Evolutionary conservation across 1,140 invertebrate species (phyloP), one percentile per base, ranked within the genome.

Genomic region (Euwallacea fornicatus): DNA sequence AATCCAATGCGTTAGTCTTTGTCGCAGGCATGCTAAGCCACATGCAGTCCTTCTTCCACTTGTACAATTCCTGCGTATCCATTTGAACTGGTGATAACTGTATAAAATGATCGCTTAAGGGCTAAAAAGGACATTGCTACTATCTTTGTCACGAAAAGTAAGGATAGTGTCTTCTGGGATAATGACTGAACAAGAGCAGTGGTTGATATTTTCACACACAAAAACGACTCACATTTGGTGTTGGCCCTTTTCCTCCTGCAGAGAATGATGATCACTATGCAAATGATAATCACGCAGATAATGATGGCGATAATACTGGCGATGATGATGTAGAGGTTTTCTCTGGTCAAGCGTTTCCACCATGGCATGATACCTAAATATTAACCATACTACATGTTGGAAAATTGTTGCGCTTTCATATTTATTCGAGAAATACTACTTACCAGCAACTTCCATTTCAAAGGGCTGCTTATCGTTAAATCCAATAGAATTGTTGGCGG

Each of bases 401-500:
- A 11, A 42, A 43, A 43, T 2, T 47, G 56, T 7, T 42, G 6
- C 10, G 16, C 54, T 10, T 43, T 47, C 55, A 13, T 9, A 50
- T 42, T 41, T 53, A 44, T 13, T 6, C 1, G 16, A 6, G 16
- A 56, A 56, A 56, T 13, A 7, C 10, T 15, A 61, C 85, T 85
- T 82, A 93, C 91, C 90, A 81, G 88, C 85, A 42, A 95, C 90
- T 80, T 92, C 89, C 55, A 88, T 86, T 80, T 93, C 91, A 79
- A 94, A 96, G 0, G 91, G 86, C 62, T 83, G 72, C 42, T 72
- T 72, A 8, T 87, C 87, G 15, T 87, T 88, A 41, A 84, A 80
- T 42, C 93, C 94, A 10, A 95, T 89, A 1, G 88, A 85, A 82
- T 97, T 96, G 80, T 92, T 93, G 6, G 91, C 92, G 66, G 88